Evolutionary conservation across 2,797 vertebrate species (phyloP), one percentile per base, ranked within the genome.

Genomic region (Emydoidea blandingii): DNA sequence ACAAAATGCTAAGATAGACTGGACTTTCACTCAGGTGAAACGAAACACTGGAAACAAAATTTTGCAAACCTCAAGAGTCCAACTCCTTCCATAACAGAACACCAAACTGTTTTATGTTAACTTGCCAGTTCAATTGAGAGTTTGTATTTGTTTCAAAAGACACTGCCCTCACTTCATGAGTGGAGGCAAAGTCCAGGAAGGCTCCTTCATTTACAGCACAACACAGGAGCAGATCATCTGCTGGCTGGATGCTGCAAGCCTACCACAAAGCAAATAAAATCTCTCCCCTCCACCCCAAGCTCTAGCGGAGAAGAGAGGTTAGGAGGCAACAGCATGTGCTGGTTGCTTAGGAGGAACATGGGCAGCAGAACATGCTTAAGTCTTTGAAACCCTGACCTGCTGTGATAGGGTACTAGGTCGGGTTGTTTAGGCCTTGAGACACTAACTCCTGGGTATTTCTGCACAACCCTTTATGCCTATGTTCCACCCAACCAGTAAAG

Each of bases 121-220:
- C 72, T 79, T 90, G 34, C 6, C 50, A 29, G 31, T 80, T 80
- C 79, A 68, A 89, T 83, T 83, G 53, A 74, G 84, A 95, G 62
- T 8, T 25, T 25, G 6, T 0, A 0, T 47, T 62, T 29, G 27
- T 59, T 86, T n/a, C 57, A 91, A 68, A 72, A 72, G 62, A 83
- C 72, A 44, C 3, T 50, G 11, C 76, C 62, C 85, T 83, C 80
- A 68, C 82, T 81, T 96, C 57, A 81, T 6, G 0, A 91, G 49
- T 14, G 94, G 86, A 49, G 44, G 92, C 34, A 8, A 47, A 86
- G 86, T 53, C 62, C 59, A 92, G 72, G 37, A 95, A 91, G 68
- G 87, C 31, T 4, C 68, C 86, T 25, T 78, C 7, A 87, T 81
- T 91, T 47, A 82, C 41, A 62, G 78, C 6, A 94, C 85, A 47